Percentiles rank a stretch among this genome's conserved stretches.
These are phyloP conservation scores for Sibirionetta formosa DNA, from an alignment of 2,797 vertebrate species.

Conservation along the genomic window DNA sequence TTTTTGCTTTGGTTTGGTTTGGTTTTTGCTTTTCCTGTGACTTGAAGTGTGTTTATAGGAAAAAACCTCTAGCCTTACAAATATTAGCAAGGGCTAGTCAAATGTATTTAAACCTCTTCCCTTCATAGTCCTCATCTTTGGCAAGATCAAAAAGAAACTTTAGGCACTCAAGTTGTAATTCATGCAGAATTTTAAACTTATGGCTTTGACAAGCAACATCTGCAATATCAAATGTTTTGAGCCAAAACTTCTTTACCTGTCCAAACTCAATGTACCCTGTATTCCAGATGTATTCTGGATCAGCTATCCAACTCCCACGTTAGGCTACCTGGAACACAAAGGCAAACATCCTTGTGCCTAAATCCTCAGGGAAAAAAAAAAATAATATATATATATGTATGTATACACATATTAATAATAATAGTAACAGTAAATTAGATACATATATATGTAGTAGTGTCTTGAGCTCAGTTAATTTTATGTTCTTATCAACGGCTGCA, in stretches of 20 bases:
- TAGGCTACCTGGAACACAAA: neutral
- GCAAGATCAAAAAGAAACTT: neutral
- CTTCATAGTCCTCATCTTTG: neutral
- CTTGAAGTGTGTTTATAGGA: neutral
- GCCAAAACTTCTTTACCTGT: neutral
- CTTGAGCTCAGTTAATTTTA: neutral
- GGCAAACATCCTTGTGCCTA: neutral
- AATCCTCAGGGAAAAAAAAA: neutral
- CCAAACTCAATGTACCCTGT: neutral
- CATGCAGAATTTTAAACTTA: neutral
- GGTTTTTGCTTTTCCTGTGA: neutral
- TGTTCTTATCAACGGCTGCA: no score
- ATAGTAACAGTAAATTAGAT: no score
- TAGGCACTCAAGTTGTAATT: neutral
- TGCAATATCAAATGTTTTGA: neutral
- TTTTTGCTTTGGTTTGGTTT: neutral
- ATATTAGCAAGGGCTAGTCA: neutral
- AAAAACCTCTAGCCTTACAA: neutral
- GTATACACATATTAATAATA: no score
- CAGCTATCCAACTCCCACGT: neutral
- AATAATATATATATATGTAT: neutral
- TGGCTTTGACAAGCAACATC: neutral
- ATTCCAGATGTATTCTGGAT: neutral
- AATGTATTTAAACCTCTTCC: neutral
- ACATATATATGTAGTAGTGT: neutral